Base-by-base conservation (phyloP, 2,797 vertebrate genomes). In the Brachyrhaphis roseni region DNA sequence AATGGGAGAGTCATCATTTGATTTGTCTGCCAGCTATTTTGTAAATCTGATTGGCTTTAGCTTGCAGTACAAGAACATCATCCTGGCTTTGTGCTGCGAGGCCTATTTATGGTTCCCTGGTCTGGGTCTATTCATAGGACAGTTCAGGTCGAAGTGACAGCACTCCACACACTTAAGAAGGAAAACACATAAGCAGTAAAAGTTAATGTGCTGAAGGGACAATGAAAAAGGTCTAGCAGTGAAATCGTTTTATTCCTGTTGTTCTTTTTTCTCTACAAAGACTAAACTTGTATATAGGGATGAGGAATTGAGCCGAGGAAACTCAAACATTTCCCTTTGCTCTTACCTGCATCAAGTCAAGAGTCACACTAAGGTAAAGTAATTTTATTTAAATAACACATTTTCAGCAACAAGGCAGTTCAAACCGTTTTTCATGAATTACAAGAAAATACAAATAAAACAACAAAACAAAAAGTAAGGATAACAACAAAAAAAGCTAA, bases 1-100 rank as follows among this genome's bases (percentile, higher is more conserved):
- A 84, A 82, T 72, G 23, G 5, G 74, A n/a, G 51, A 74, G 31
- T 85, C 36, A 83, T 39, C 72, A 55, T 80, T 31, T 3, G 15
- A 70, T 79, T 77, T 0, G 57, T 41, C 68, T 57, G 41, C 15
- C 39, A 59, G 15, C 7, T 39, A 16, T 28, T 4, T 28, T 18
- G 36, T 31, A 62, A 55, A 75, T 1, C 51, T 26, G 53, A 46
- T 74, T n/a, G 43, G 47, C 12, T 74, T 36, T 45, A 34, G 43
- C 36, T 43, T 46, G 31, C 47, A 26, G 7, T 39, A 39, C 28
- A 20, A 59, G n/a, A 78, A 16, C 13, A n/a, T 62, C n/a, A 7
- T 28, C 16, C 31, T 41, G 28, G 28, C 12, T 64, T 46, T 76
- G 26, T 62, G 55, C 8, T 62, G 3, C 15, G 5, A 66, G 36